These are phyloP conservation scores for Zophobas morio DNA, from an alignment of 1,140 invertebrate genomes.

Conservation along the genomic window DNA sequence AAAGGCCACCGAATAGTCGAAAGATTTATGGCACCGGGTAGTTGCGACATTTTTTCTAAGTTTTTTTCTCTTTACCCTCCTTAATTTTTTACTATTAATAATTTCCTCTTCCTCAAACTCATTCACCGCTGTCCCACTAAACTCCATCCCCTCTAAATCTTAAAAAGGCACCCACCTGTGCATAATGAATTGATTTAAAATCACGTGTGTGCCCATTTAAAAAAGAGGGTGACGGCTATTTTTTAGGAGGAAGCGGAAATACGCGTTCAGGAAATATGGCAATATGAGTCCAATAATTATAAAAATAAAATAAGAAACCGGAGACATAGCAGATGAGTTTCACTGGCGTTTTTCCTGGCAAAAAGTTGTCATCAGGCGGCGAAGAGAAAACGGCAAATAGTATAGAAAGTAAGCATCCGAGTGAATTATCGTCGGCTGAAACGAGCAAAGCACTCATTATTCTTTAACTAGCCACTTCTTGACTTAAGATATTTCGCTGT, in stretches of 20 bases:
- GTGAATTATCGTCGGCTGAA: background rate
- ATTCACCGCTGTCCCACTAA: too few species aligned
- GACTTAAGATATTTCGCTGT: background rate
- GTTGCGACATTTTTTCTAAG: too few species aligned
- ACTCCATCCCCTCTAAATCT: background rate
- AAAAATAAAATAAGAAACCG: constrained; percentile 17
- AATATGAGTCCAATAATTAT: constrained; percentile 43
- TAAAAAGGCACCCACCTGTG: constrained; percentile 22
- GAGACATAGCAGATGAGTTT: constrained; percentile 20
- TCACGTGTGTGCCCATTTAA: constrained; percentile 18
- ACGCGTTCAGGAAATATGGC: constrained; percentile 34
- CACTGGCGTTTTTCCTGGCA: background rate
- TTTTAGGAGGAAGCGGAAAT: constrained; percentile 44
- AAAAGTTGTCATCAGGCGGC: background rate
- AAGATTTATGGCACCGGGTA: too few species aligned
- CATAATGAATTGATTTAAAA: constrained; percentile 23
- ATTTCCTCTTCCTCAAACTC: too few species aligned
- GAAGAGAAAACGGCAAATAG: constrained; percentile 2
- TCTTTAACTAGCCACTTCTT: background rate
- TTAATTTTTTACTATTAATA: too few species aligned
- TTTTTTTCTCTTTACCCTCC: too few species aligned
- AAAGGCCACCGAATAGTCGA: too few species aligned
- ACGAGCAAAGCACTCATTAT: background rate
- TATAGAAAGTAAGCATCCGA: background rate
- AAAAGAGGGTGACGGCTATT: constrained; percentile 2